Evolutionary conservation across 2,113 vertebrate species (phyloP), one percentile per base, ranked within the genome.

Genomic region (Pogonocichla stellata): DNA sequence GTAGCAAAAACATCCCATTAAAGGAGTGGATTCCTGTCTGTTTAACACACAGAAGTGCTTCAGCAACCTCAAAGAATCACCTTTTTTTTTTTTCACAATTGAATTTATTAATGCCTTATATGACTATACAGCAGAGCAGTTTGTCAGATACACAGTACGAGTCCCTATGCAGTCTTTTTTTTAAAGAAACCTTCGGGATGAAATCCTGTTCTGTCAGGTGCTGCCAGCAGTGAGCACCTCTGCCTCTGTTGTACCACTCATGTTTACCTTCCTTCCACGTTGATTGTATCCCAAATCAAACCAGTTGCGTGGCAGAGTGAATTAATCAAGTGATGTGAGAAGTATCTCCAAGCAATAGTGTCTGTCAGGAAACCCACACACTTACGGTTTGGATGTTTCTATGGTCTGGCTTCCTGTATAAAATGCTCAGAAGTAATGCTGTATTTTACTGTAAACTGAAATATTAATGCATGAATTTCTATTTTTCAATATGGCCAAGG

Each of bases 401-500:
- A 93, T 83, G 89, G 85, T 96, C 94, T 97, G 77, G 86, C 90
- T 98, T 97, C 96, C 92, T 96, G 93, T 98, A 96, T 58, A 81
- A 95, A 92, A 88, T 45, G 10, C 48, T 91, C 60, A 66, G 38
- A 93, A 94, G 91, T 85, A 74, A 94, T 11, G 70, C 77, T 98
- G 97, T 98, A 97, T 90, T 94, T 97, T 97, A 98, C 38, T 98
- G 94, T 97, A 97, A 97, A 98, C 97, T 96, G 88, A 97, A 95
- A 96, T 87, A 97, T n/a, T 95, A 95, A 95, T 98, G 98, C 98
- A 99, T 98, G 98, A 89, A 88, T 98, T 98, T 98, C 97, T 98
- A 98, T 98, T 98, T 98, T 98, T 98, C 77, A 97, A 53, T 51
- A 51, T 48, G 79, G 91, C 86, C 61, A 87, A 83, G 81, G 82